Evolutionary conservation across 2,888 invertebrate species (phyloP).

Genomic region (Antheraea yamamai): DNA sequence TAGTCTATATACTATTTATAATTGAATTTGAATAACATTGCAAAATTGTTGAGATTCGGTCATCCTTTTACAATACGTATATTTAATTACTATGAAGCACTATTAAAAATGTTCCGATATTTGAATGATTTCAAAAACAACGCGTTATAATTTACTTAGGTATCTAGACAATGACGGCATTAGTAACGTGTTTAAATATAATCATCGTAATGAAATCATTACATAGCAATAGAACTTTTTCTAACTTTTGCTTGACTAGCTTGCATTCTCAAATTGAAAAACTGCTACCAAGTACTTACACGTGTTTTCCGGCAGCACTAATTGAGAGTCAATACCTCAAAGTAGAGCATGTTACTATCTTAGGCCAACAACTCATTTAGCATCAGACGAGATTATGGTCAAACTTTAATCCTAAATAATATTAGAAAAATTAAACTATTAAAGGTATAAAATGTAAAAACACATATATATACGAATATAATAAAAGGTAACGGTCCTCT

Average conservation of each 20-base stretch:
- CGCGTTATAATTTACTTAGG: not conserved
- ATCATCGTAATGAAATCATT: too few relatives aligned
- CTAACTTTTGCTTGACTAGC: too few relatives aligned
- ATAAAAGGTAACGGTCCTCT: not conserved
- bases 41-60: not conserved
- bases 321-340: too few relatives aligned
- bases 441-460: not conserved
- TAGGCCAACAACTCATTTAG: too few relatives aligned
- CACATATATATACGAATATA: not conserved
- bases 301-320: too few relatives aligned
- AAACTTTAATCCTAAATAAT: too few relatives aligned
- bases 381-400: too few relatives aligned
- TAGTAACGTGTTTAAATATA: too few relatives aligned
- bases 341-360: too few relatives aligned
- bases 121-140: not conserved
- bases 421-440: not conserved
- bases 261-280: too few relatives aligned
- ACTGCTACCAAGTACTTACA: too few relatives aligned
- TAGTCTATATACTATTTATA: constrained; percentile 15
- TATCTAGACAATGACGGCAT: not conserved
- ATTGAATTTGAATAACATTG: not conserved
- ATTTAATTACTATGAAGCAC: not conserved
- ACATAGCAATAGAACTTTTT: too few relatives aligned
- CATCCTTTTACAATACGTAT: not conserved
- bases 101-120: not conserved